Percentiles rank a stretch among this genome's conserved stretches.
Evolutionary conservation across 2,888 invertebrate species (phyloP).

Genomic region (Fabriciana adippe): DNA sequence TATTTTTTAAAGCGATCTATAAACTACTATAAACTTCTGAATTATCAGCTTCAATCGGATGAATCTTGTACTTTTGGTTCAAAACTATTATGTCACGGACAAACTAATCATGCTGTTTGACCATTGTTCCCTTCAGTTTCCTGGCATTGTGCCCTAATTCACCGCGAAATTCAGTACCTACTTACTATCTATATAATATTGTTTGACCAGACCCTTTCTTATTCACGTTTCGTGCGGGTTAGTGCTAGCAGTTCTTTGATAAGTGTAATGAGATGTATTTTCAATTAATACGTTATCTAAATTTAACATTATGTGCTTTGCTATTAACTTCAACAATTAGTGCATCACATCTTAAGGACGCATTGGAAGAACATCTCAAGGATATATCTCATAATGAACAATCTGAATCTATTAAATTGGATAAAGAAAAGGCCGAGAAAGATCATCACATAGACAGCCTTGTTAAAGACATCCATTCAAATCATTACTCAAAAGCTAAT

Average conservation of each 20-base stretch:
- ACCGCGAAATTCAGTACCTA: slow-evolving; percentile 72
- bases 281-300: slow-evolving; percentile 52
- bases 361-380: slow-evolving; percentile 74
- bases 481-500: slow-evolving; percentile 71
- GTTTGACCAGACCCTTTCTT: slow-evolving; percentile 57
- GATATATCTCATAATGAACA: slow-evolving; percentile 71
- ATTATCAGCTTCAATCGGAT: slow-evolving; percentile 66
- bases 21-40: slow-evolving; percentile 31
- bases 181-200: slow-evolving; percentile 73
- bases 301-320: slow-evolving; percentile 54
- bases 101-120: slow-evolving; percentile 50
- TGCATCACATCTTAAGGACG: slow-evolving; percentile 70
- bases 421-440: slow-evolving; percentile 74
- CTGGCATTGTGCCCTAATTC: slow-evolving; percentile 76
- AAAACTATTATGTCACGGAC: slow-evolving; percentile 74
- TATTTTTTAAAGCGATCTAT: not conserved
- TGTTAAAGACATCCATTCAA: slow-evolving; percentile 69
- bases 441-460: slow-evolving; percentile 70
- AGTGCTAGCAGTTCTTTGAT: slow-evolving; percentile 47
- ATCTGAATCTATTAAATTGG: slow-evolving; percentile 67
- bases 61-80: slow-evolving; percentile 49
- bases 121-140: slow-evolving; percentile 76
- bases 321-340: slow-evolving; percentile 54
- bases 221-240: slow-evolving; percentile 54
- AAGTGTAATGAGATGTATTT: slow-evolving; percentile 66